phyloP scores from a whole-genome alignment of 1,140 invertebrate genomes.

The Aphis craccivora region DNA sequence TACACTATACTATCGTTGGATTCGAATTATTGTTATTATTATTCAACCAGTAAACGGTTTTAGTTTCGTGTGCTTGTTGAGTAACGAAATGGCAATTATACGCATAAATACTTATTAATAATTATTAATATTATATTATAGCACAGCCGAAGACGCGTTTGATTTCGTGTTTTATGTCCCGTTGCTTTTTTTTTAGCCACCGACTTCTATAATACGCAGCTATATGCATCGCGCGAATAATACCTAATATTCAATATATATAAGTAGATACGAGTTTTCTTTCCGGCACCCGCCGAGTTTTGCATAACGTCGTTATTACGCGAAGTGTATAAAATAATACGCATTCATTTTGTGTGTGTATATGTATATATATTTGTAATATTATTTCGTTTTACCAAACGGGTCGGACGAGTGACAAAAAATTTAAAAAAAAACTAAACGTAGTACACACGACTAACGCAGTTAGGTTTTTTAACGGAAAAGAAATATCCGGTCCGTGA shows the following conservation, averaged over 20 bases:
- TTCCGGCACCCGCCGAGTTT: not conserved
- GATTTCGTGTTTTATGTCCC: not conserved
- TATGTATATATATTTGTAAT: not conserved
- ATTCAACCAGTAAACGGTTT: not conserved
- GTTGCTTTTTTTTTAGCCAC: not conserved
- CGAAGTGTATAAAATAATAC: not conserved
- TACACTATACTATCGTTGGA: not conserved
- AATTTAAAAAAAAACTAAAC: not conserved
- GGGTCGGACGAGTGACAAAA: not conserved
- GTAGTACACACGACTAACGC: not conserved
- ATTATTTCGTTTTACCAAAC: not conserved
- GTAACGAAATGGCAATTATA: not conserved
- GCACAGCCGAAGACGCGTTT: not conserved
- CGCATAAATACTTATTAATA: not conserved
- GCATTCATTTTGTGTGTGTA: not conserved
- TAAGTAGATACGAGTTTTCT: not conserved
- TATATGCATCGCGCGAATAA: not conserved
- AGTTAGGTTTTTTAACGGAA: constrained; percentile 40
- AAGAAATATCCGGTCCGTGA: constrained; percentile 36
- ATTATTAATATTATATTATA: not conserved
- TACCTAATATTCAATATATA: not conserved
- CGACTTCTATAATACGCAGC: not conserved
- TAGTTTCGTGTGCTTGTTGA: not conserved
- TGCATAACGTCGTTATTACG: constrained; percentile 38
- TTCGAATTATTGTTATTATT: not conserved